These are phyloP conservation scores for Drosophila nr. medialis DNA, from an alignment of 2,888 invertebrate genomes.

Conservation along the genomic window DNA sequence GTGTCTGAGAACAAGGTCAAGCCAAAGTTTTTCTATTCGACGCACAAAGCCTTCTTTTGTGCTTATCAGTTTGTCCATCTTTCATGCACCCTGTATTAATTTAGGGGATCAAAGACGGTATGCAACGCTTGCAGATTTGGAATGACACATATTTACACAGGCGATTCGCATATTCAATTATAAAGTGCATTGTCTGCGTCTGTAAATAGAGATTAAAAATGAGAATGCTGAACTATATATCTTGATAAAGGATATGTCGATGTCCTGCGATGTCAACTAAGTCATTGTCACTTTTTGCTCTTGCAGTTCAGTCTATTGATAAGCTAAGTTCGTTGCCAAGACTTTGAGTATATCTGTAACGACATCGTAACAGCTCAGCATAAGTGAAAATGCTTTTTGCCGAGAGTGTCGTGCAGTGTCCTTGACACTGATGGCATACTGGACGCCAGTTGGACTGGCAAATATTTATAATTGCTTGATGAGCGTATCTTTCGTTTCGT, in stretches of 20 bases:
- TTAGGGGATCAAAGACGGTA: neutral
- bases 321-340: slow-evolving; percentile 29
- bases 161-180: neutral
- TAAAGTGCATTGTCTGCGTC: neutral
- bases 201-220: neutral
- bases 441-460: slow-evolving; percentile 20
- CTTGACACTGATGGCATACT: slow-evolving; percentile 52
- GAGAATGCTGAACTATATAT: neutral
- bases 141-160: neutral
- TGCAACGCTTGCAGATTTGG: neutral
- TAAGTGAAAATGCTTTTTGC: slow-evolving; percentile 45
- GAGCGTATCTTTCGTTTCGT: neutral
- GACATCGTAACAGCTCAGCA: slow-evolving; percentile 40
- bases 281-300: neutral
- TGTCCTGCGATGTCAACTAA: no score
- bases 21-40: slow-evolving; percentile 47
- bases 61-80: slow-evolving; percentile 48
- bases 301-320: slow-evolving; percentile 29
- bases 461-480: slow-evolving; percentile 60
- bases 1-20: slow-evolving; percentile 30
- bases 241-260: neutral
- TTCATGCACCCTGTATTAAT: neutral
- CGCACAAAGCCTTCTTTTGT: slow-evolving; percentile 38
- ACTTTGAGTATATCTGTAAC: slow-evolving; percentile 21
- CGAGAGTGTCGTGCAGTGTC: slow-evolving; percentile 30